These are phyloP conservation scores for Solea solea DNA, from an alignment of 2,113 vertebrate species.

Conservation along the genomic window DNA sequence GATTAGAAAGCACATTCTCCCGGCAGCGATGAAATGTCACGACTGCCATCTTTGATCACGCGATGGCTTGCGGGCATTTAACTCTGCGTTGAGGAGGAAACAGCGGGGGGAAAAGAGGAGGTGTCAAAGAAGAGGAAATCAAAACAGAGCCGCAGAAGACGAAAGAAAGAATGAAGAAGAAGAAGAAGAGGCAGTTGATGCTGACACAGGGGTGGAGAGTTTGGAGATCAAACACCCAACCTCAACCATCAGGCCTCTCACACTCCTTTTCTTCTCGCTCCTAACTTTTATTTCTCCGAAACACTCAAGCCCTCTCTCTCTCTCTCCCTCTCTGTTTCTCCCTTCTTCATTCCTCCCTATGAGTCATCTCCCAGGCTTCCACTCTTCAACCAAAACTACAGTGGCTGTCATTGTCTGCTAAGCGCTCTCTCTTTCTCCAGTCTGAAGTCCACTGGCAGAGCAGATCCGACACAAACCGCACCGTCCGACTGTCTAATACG, in stretches of 20 bases:
- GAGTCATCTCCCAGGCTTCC: slow-evolving; percentile 77
- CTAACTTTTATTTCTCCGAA: slow-evolving; percentile 57
- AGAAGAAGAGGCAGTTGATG: slow-evolving; percentile 31
- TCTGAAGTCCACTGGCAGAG: slow-evolving; percentile 32
- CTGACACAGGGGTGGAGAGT: slow-evolving; percentile 54
- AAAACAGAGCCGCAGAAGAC: slow-evolving; percentile 15
- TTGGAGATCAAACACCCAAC: slow-evolving; percentile 61
- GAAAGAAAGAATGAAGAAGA: slow-evolving; percentile 14
- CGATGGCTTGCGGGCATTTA: slow-evolving; percentile 33
- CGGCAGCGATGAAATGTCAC: slow-evolving; percentile 26
- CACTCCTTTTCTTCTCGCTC: slow-evolving; percentile 50
- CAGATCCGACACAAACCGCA: slow-evolving; percentile 10
- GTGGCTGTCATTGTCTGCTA: slow-evolving; percentile 76
- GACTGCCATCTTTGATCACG: slow-evolving; percentile 53
- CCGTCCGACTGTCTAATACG: slow-evolving; percentile 23
- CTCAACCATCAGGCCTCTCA: slow-evolving; percentile 61
- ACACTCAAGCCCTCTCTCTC: slow-evolving; percentile 44
- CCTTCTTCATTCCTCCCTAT: slow-evolving; percentile 69
- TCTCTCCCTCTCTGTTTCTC: slow-evolving; percentile 26
- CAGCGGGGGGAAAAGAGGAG: slow-evolving; percentile 1
- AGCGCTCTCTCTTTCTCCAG: slow-evolving; percentile 44
- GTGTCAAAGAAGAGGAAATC: slow-evolving; percentile 43
- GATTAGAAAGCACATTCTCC: slow-evolving; percentile 41
- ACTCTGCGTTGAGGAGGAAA: neutral
- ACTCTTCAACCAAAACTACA: slow-evolving; percentile 71